Percentiles rank a stretch among this genome's conserved stretches.
Conservation (phyloP, 1,140 invertebrate species). For the Pseudomyrmex concolor region DNA sequence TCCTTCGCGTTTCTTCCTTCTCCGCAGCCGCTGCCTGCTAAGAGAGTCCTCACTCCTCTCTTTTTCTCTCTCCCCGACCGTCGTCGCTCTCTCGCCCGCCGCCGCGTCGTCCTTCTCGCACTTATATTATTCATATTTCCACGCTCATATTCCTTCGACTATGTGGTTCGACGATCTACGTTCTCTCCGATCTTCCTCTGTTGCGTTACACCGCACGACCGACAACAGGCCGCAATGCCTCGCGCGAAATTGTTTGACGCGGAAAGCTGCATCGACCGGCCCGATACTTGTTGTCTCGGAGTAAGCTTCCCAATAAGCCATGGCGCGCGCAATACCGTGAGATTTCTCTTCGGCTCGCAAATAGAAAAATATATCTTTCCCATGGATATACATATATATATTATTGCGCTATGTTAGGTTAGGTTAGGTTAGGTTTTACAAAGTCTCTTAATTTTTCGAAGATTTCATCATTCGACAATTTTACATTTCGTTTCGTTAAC, state of each 20-base stretch:
- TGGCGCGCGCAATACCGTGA: neutral
- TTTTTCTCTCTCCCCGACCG: conserved; percentile 21
- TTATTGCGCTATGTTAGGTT: no score
- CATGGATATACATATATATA: no score
- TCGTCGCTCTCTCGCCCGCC: conserved; percentile 22
- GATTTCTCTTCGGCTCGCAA: neutral
- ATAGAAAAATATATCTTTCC: neutral
- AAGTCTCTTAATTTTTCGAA: no score
- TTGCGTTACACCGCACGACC: conserved; percentile 57
- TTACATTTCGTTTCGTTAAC: no score
- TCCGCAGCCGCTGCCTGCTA: conserved; percentile 68
- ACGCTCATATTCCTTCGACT: conserved; percentile 78
- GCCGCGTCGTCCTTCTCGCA: conserved; percentile 68
- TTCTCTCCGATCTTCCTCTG: conserved; percentile 34
- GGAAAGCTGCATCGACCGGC: conserved; percentile 49
- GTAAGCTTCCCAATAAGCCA: neutral
- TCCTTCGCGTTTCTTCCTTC: conserved; percentile 71
- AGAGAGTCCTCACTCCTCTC: conserved; percentile 43
- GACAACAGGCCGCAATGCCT: conserved; percentile 54
- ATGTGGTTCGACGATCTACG: conserved; percentile 77
- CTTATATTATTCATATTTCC: conserved; percentile 84
- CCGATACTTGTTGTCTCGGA: conserved; percentile 1
- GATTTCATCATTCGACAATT: no score
- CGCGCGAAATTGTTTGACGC: conserved; percentile 68
- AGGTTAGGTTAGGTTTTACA: no score